Evolutionary conservation across 2,888 invertebrate genomes (phyloP), one percentile per base, ranked within the genome.

Genomic region (Adineta ricciae): DNA sequence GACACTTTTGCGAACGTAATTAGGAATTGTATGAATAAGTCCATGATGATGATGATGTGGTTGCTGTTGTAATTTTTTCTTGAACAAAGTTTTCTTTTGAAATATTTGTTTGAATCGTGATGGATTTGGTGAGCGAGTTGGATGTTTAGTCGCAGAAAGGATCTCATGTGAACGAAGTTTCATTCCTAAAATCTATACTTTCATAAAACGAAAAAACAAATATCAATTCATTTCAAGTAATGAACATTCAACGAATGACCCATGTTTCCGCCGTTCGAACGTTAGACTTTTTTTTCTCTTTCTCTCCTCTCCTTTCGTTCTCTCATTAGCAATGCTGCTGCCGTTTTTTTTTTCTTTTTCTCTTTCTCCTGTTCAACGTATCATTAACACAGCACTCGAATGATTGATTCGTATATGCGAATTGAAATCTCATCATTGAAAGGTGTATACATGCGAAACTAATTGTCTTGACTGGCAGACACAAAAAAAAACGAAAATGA

Each of bases 141-240:
- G 24, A 36, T 21, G 38, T 78, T 41, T 38, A 78, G 14, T 41
- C n/a, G 78, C 14, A 0, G 41, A 38, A n/a, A 78, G 41, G 8
- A 78, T 78, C 41, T 78, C 78, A n/a, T 78, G 78, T 38, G 78
- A 78, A 78, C 78, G 78, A 11, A 78, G 41, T 78, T 78, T 78
- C 78, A 78, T 78, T 38, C 38, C 41, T 41, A 78, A 50, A 19
- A 50, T 50, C 5, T 50, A 50, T 50, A 50, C 19, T 19, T 50
- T 7, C 3, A 50, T 50, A 50, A 19, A 9, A 19, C 14, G 16
- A 9, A 50, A 19, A 64, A 5, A 21, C 27, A 32, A 36, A 64
- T 64, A 64, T 64, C 27, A 64, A 64, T 64, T 64, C 64, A 64
- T 64, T 64, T 64, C 64, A 64, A 64, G 64, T 64, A 64, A 64